Evolutionary conservation across 2,888 invertebrate genomes (phyloP).

Genomic region (Cenopis cana): DNA sequence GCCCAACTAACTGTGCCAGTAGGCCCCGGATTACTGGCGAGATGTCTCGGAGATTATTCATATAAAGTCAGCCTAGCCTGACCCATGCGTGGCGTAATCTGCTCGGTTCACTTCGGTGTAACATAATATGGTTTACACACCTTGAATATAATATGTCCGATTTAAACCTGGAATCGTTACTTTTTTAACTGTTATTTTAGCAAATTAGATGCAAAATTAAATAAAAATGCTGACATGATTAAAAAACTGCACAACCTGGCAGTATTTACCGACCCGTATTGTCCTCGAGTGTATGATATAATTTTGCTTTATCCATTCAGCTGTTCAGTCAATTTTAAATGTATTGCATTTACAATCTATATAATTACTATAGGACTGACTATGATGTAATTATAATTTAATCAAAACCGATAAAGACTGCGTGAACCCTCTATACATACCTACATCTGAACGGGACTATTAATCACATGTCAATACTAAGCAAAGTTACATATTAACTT

Average conservation of each 20-base stretch:
- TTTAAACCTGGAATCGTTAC: no score
- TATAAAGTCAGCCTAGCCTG: constrained; percentile 45
- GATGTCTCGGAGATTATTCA: constrained; percentile 46
- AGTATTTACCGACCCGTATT: no score
- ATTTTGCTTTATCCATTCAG: no score
- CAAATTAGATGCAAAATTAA: no score
- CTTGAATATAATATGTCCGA: neutral
- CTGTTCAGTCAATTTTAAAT: no score
- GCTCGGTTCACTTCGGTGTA: constrained; percentile 39
- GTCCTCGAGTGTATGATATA: no score
- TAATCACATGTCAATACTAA: constrained; percentile 26
- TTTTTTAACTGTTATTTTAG: no score
- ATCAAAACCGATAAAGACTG: neutral
- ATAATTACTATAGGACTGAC: neutral
- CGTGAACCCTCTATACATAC: neutral
- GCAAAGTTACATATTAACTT: constrained; percentile 25
- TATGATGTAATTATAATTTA: neutral
- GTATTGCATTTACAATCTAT: neutral
- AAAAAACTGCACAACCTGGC: no score
- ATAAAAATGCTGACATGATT: no score
- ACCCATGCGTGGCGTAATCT: constrained; percentile 34
- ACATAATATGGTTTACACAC: constrained; percentile 33
- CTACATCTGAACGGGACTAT: constrained; percentile 9
- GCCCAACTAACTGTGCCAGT: constrained; percentile 54
- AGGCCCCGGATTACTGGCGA: constrained; percentile 52